Conservation (phyloP, 2,113 vertebrate genomes). For the human (Homo sapiens) region GRCh38 chr14:97272001-97272500, state of each 20-base stretch:
- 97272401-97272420: neutral
- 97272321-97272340: neutral
- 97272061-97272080: neutral
- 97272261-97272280: neutral
- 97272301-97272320: neutral
- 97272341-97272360: rapidly evolving
- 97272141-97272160: neutral
- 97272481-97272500: rapidly evolving
- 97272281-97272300: rapidly evolving
- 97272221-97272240: neutral
- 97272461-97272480: neutral
- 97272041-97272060: neutral
- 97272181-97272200: neutral
- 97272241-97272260: neutral
- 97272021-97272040: neutral
- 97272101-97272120: neutral
- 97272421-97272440: neutral
- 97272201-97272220: neutral
- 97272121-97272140: neutral
- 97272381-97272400: neutral
- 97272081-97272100: neutral
- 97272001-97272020: neutral
- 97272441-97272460: too few relatives aligned
- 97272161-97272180: neutral
- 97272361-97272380: neutral